A percentile compares a stretch with the other conserved stretches of the same genome.
These are phyloP conservation scores for Melanotaenia trifasciata DNA, from an alignment of 2,797 vertebrate species.

Conservation along the genomic window DNA sequence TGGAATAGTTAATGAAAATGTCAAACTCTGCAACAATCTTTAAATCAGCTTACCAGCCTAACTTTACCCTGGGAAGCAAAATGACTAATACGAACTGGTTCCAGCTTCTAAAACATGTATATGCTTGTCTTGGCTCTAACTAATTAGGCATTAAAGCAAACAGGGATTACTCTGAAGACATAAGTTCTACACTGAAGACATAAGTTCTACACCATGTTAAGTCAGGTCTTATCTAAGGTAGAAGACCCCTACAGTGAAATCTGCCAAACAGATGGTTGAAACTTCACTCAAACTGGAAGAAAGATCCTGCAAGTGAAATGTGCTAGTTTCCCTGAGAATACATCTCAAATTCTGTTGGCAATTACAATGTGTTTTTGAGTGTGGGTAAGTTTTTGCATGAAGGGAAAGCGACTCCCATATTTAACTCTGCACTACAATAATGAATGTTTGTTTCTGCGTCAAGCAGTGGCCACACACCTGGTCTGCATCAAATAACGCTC, in stretches of 20 bases:
- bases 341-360: conserved; percentile 32
- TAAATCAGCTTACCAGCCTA: neutral
- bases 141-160: neutral
- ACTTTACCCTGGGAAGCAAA: neutral
- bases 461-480: conserved; percentile 46
- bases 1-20: neutral
- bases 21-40: neutral
- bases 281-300: neutral
- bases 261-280: conserved; percentile 2
- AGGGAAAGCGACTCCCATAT: conserved; percentile 33
- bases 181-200: neutral
- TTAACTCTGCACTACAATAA: conserved; percentile 37
- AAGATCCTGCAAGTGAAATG: conserved; percentile 33
- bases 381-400: neutral
- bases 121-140: neutral
- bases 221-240: conserved; percentile 33
- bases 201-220: conserved; percentile 17
- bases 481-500: conserved; percentile 54
- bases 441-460: conserved; percentile 50
- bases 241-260: conserved; percentile 38
- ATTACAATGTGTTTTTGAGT: conserved; percentile 32
- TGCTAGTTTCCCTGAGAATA: conserved; percentile 28
- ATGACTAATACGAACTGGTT: neutral
- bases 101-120: neutral
- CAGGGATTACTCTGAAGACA: neutral